Conservation (phyloP, 1,140 invertebrate genomes). For the Platorchestia sp. region DNA sequence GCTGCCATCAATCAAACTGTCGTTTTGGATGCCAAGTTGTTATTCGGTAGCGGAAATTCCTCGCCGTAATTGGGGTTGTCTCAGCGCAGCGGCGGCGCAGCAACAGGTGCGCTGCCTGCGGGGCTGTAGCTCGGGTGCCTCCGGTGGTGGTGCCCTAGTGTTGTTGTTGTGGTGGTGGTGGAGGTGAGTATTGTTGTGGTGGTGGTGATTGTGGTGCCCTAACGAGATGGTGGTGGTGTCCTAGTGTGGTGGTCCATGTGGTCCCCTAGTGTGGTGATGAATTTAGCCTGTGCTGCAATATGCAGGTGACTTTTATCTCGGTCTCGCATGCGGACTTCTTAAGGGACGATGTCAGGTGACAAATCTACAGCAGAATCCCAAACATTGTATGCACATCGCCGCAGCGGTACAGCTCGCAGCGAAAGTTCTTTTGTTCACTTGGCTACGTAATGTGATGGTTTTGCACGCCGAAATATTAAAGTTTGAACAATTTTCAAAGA, state of each 20-base stretch:
- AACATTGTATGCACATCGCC: too few relatives aligned
- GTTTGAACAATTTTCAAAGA: too few relatives aligned
- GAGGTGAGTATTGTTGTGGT: neutral
- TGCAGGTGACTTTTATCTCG: too few relatives aligned
- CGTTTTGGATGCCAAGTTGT: neutral
- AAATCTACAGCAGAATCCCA: too few relatives aligned
- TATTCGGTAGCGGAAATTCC: constrained; percentile 43
- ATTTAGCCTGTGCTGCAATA: too few relatives aligned
- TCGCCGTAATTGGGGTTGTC: neutral
- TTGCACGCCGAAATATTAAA: too few relatives aligned
- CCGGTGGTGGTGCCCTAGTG: neutral
- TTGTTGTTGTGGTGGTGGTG: neutral
- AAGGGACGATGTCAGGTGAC: too few relatives aligned
- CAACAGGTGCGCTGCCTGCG: neutral
- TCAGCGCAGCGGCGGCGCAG: neutral
- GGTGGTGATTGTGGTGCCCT: neutral
- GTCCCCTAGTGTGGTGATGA: too few relatives aligned
- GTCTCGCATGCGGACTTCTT: too few relatives aligned
- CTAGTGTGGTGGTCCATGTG: neutral
- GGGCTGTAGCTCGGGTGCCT: neutral
- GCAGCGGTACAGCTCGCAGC: too few relatives aligned
- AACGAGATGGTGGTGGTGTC: neutral
- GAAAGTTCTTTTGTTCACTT: too few relatives aligned
- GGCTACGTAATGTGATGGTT: too few relatives aligned
- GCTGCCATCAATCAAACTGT: neutral